Conservation (phyloP, 2,113 vertebrate species). For the Guaruba guarouba region DNA sequence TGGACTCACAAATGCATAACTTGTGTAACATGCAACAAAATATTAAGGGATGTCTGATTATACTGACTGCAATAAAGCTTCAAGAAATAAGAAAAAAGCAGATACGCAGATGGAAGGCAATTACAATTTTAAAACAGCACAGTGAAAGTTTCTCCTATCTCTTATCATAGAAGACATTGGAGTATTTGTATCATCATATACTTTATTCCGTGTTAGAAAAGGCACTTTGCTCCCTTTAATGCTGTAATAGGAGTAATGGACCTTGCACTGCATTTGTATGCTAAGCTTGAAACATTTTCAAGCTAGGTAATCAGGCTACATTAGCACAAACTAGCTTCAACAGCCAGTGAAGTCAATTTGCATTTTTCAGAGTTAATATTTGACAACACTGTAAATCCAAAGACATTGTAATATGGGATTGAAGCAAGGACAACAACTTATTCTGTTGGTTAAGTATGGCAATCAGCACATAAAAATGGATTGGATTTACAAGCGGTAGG, state of each 20-base stretch:
- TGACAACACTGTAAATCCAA: constrained; percentile 37
- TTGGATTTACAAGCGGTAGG: neutral
- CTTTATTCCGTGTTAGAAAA: neutral
- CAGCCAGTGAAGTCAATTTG: constrained; percentile 6
- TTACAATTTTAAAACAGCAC: neutral
- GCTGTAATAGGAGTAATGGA: constrained; percentile 27
- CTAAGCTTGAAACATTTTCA: constrained; percentile 14
- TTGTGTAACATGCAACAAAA: neutral
- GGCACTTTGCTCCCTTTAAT: neutral
- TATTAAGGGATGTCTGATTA: neutral
- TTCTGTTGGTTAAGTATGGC: neutral
- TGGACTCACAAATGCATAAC: neutral
- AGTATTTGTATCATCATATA: neutral
- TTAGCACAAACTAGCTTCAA: constrained; percentile 17
- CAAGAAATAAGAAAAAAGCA: neutral
- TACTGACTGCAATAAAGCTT: neutral
- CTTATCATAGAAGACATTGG: neutral
- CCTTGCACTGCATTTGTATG: constrained; percentile 5
- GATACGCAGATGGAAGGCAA: neutral
- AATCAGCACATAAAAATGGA: neutral
- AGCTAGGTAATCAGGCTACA: neutral
- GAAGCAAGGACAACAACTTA: constrained; percentile 3
- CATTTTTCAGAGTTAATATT: constrained; percentile 31
- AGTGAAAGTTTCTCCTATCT: neutral
- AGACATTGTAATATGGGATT: neutral